Conservation (phyloP, 2,797 vertebrate species). For the Rhabdomys pumilio region DNA sequence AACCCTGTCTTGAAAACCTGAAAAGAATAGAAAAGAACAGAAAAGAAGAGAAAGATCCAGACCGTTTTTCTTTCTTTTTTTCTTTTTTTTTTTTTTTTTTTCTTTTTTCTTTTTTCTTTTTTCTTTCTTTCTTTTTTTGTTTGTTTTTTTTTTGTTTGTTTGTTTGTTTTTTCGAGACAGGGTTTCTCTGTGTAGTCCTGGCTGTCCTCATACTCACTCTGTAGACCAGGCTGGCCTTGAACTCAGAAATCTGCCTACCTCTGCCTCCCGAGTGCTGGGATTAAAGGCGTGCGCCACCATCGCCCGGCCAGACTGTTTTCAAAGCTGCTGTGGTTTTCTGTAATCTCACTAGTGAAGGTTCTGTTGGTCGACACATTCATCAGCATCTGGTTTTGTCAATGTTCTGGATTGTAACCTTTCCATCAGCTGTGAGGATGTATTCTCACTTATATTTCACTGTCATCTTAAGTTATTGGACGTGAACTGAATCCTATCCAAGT, state of each 20-base stretch:
- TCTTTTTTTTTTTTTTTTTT: no score
- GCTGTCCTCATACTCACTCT: no score
- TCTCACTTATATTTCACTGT: background rate
- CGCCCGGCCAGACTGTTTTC: background rate
- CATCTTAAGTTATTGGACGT: background rate
- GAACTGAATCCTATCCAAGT: background rate
- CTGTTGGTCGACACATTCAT: background rate
- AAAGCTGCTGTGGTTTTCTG: background rate
- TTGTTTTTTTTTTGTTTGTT: no score
- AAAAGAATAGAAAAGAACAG: background rate
- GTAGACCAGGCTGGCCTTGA: no score
- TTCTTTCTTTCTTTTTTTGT: no score
- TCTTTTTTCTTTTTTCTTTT: no score
- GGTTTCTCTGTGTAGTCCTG: no score
- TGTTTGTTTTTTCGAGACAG: no score
- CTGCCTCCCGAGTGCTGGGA: no score
- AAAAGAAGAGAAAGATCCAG: background rate
- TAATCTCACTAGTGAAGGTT: no score
- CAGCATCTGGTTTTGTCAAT: background rate
- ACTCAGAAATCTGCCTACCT: no score
- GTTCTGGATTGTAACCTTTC: background rate
- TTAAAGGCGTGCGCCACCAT: no score
- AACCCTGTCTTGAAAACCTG: background rate
- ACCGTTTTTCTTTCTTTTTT: background rate
- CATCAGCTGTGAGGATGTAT: background rate